Evolutionary conservation across 2,888 invertebrate species (phyloP).

Genomic region (Alcis repandata): DNA sequence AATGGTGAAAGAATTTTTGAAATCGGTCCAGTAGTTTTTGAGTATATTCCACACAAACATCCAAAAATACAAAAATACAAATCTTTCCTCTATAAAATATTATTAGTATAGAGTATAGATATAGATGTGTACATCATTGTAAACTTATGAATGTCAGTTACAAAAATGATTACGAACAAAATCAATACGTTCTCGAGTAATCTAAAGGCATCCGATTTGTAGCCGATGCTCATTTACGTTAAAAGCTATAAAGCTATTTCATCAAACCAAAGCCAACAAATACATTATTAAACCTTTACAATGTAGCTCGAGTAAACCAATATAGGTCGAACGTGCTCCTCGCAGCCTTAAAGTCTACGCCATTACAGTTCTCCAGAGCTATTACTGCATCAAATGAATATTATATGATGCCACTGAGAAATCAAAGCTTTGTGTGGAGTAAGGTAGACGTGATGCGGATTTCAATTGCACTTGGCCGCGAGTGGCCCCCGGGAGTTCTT

Average conservation of each 20-base stretch:
- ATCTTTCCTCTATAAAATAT: no score
- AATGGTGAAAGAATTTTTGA: no score
- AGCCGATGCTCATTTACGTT: neutral
- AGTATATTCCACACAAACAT: no score
- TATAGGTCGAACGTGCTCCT: constrained; percentile 33
- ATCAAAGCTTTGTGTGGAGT: constrained; percentile 41
- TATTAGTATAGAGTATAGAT: no score
- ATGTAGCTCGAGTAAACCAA: constrained; percentile 33
- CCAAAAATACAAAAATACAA: no score
- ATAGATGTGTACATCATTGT: no score
- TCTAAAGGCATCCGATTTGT: no score
- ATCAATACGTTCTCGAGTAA: no score
- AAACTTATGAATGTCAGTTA: no score
- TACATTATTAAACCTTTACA: neutral
- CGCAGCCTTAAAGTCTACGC: constrained; percentile 27
- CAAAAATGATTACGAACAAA: no score
- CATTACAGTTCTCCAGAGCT: constrained; percentile 18
- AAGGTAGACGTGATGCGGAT: constrained; percentile 50
- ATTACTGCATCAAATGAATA: constrained; percentile 50
- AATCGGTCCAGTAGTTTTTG: no score
- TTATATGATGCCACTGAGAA: constrained; percentile 51
- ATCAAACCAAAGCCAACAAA: neutral
- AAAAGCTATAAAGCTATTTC: neutral
- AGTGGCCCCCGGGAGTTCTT: constrained; percentile 14
- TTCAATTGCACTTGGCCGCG: constrained; percentile 36